Conservation (phyloP, 2,113 vertebrate genomes). For the Megaptera novaeangliae region DNA sequence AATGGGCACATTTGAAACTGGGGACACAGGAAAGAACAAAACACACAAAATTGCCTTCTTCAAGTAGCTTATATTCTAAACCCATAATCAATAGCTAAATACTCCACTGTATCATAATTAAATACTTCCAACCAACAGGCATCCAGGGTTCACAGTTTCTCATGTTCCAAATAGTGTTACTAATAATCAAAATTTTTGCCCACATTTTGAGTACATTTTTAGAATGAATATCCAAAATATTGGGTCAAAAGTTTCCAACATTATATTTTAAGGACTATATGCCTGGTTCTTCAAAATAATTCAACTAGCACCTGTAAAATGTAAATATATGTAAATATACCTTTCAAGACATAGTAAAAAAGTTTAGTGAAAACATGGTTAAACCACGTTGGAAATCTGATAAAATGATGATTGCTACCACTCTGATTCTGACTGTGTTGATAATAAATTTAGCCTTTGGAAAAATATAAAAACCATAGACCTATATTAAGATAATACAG, state of each 20-base stretch:
- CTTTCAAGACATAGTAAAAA: background rate
- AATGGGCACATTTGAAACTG: background rate
- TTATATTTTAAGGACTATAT: background rate
- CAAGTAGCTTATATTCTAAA: background rate
- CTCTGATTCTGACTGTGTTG: background rate
- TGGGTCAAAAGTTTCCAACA: background rate
- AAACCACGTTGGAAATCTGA: background rate
- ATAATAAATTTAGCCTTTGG: background rate
- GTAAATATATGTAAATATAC: background rate
- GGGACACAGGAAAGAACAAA: background rate
- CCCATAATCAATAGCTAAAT: background rate
- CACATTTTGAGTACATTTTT: background rate
- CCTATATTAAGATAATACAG: background rate
- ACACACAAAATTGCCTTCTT: background rate
- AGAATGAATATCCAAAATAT: background rate
- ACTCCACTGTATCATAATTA: background rate
- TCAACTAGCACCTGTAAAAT: background rate
- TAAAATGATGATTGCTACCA: background rate
- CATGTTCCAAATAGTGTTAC: background rate
- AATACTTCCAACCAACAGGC: background rate
- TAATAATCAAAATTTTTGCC: background rate
- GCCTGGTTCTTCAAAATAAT: background rate
- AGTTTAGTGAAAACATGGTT: background rate
- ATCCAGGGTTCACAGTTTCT: background rate
- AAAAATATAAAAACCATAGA: background rate